Evolutionary conservation across 2,113 vertebrate genomes (phyloP), one percentile per base, ranked within the genome.

Genomic region (Sorex fumeus): DNA sequence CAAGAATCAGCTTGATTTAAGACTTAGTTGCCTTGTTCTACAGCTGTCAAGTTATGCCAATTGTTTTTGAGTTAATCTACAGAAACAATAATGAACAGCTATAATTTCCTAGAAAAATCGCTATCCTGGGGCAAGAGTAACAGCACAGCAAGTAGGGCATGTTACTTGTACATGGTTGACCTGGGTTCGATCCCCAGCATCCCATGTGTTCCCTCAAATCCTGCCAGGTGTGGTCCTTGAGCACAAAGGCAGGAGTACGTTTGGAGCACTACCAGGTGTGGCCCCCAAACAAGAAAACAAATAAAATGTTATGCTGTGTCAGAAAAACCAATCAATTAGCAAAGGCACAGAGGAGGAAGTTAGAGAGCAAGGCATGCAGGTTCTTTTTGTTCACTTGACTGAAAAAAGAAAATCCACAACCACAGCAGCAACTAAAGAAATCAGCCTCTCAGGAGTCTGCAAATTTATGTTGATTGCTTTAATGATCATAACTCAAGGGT

Each of bases 401-500:
- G 74, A 23, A 76, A 90, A 79, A 47, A 92, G 43, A 75, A 87
- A 84, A 78, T 27, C 10, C 28, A 45, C n/a, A 47, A 69, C 57
- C 3, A 34, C 13, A 71, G 57, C 40, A 75, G 70, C 62, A 19
- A 88, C 72, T 84, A 28, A 0, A 77, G 34, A 93, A 90, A 74
- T 69, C 16, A n/a, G 84, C 80, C 64, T 85, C 53, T 69, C 74
- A 74, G 64, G 89, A 81, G n/a, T 92, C 32, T 60, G 60, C 85
- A 84, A 77, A 84, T 82, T 83, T 78, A 84, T 88, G 71, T 28
- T 75, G 40, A 87, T 71, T 84, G 15, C 47, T 30, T 82, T 93
- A 84, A 93, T 84, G 77, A 91, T 81, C 88, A 72, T 91, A 86
- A 96, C 50, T 93, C 74, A 91, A 75, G 70, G 87, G 83, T 84